A percentile compares a stretch with the other conserved stretches of the same genome.
These are phyloP conservation scores for Archocentrus centrarchus DNA, from an alignment of 2,113 vertebrate genomes.

Conservation along the genomic window DNA sequence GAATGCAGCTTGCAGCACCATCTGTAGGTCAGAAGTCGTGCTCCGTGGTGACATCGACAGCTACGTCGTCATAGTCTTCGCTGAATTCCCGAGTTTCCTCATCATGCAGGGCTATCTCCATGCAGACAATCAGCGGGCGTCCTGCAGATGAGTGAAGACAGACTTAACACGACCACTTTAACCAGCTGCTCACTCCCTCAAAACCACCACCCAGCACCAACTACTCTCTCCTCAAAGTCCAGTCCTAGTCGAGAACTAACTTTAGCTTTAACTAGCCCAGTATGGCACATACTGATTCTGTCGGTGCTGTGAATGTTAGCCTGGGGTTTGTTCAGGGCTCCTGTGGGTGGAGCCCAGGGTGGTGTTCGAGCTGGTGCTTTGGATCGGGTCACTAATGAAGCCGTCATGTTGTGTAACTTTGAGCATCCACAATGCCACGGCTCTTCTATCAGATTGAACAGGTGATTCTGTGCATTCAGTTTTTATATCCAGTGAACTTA, in stretches of 20 bases:
- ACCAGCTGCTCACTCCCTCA: neutral
- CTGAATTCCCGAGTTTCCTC: neutral
- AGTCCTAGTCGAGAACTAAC: rapidly evolving
- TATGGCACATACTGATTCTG: too few species aligned
- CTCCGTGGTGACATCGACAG: neutral
- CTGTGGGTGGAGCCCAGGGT: neutral
- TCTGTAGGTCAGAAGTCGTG: neutral
- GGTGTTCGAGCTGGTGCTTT: neutral
- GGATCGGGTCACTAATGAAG: neutral
- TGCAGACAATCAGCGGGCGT: neutral
- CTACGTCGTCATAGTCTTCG: neutral
- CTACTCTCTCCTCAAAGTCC: too few species aligned
- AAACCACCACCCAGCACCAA: too few species aligned
- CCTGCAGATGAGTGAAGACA: neutral
- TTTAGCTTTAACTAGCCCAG: rapidly evolving
- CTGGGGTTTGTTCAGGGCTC: neutral
- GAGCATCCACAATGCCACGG: neutral
- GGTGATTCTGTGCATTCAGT: too few species aligned
- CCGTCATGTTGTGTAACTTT: too few species aligned
- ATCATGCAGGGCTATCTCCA: neutral
- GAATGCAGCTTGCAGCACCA: too few species aligned
- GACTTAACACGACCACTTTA: neutral
- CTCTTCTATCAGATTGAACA: too few species aligned
- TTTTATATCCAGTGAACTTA: too few species aligned
- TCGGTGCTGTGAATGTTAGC: neutral